These are phyloP conservation scores for Aphis craccivora DNA, from an alignment of 1,140 invertebrate genomes.

Conservation along the genomic window DNA sequence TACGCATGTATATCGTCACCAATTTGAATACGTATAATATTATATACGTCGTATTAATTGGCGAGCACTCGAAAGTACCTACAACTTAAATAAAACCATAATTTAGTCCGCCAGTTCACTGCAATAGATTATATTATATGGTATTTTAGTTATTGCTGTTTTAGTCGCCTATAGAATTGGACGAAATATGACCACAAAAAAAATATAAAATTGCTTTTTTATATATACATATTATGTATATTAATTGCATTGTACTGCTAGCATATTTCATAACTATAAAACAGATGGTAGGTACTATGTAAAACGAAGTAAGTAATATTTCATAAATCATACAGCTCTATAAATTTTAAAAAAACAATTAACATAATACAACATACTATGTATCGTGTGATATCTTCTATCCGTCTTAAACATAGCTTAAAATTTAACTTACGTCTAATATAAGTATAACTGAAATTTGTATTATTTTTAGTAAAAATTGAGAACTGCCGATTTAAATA, in stretches of 20 bases:
- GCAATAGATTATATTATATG: neutral
- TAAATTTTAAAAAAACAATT: no score
- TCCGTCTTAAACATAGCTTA: no score
- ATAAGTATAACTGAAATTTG: no score
- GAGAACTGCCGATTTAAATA: no score
- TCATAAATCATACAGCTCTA: neutral
- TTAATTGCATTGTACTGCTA: no score
- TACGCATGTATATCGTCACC: neutral
- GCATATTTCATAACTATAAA: neutral
- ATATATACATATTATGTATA: neutral
- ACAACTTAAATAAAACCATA: neutral
- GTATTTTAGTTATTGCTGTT: neutral
- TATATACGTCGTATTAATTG: neutral
- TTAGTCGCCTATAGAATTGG: neutral
- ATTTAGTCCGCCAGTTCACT: neutral
- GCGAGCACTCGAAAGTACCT: neutral
- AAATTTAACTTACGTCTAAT: no score
- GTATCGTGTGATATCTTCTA: no score
- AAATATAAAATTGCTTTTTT: neutral
- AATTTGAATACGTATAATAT: neutral
- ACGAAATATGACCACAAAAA: neutral
- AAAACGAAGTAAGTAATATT: neutral
- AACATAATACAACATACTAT: no score
- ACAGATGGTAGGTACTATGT: no score
- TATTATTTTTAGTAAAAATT: no score